Evolutionary conservation across 1,140 invertebrate species (phyloP), one percentile per base, ranked within the genome.

Genomic region (Phymorhynchus buccinoides): DNA sequence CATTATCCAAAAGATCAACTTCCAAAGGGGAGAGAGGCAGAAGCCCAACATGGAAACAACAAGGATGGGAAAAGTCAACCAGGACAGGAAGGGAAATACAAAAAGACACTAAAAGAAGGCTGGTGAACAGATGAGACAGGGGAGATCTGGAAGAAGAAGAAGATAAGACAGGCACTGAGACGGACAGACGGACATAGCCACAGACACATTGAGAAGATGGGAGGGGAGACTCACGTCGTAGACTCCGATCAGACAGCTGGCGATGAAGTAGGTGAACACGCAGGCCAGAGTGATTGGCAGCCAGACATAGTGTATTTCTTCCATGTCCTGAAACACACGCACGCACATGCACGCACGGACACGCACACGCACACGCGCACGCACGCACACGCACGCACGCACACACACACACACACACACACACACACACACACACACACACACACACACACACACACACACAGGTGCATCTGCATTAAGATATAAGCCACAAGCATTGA

Each of bases 201-300:
- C 12, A 22, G 4, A 62, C 56, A 22, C 12, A 62, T 2, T 0
- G 48, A 18, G 2, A 52, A 52, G 12, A 52, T 14, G 2, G 48
- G 48, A 52, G 48, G 48, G 22, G 22, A 52, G 48, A 52, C 92
- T 92, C 92, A 98, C 97, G 95, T 98, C 97, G 91, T 98, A 99
- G 16, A 99, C 94, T 0, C 97, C 97, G 32, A 99, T 95, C 42
- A 99, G 96, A 92, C 96, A 97, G 90, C 98, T 97, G 35, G 97
- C 96, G 82, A 98, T 96, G 89, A 98, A 97, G 92, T 97, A 99
- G 0, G 97, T 95, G 92, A 97, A 98, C 30, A 98, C 93, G 86
- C 96, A 96, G 12, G 96, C 96, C 52, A 98, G 93, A 9, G 97
- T 94, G 1, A 97, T 96, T 0, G 98, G 97, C 9, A 96, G 81